phyloP scores from a whole-genome alignment of 2,888 invertebrate genomes.

The Fragum sueziense region DNA sequence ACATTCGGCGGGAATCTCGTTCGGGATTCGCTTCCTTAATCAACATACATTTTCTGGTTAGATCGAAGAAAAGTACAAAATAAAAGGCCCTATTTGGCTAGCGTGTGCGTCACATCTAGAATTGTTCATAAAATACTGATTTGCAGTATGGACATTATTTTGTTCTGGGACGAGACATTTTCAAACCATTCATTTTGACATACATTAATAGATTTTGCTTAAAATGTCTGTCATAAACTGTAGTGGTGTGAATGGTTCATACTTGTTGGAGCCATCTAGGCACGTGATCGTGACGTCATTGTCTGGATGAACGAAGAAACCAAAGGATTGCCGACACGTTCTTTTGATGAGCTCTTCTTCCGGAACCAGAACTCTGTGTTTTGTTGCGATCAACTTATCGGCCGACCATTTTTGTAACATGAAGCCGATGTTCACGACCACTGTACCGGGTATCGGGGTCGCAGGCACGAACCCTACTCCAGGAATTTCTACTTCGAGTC shows the following conservation, averaged over 20 bases:
- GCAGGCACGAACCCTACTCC: constrained; percentile 88
- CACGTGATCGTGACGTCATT: constrained; percentile 61
- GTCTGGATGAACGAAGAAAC: constrained; percentile 68
- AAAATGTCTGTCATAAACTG: constrained; percentile 58
- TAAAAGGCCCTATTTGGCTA: too few species aligned
- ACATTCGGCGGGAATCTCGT: too few species aligned
- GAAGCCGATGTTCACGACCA: constrained; percentile 90
- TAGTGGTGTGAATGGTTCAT: constrained; percentile 64
- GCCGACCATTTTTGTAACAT: constrained; percentile 90
- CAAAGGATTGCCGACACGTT: constrained; percentile 59
- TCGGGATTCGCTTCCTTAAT: too few species aligned
- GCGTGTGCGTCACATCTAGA: too few species aligned
- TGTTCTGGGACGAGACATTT: too few species aligned
- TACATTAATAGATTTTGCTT: constrained; percentile 7
- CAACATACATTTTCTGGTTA: too few species aligned
- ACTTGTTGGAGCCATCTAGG: constrained; percentile 70
- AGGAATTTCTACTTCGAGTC: constrained; percentile 58
- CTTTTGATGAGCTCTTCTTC: constrained; percentile 40
- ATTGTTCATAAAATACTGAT: too few species aligned
- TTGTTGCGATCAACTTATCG: constrained; percentile 87
- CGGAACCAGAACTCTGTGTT: constrained; percentile 66
- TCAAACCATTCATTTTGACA: too few species aligned
- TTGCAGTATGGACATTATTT: too few species aligned
- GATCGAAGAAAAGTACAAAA: too few species aligned
- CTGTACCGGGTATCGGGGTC: constrained; percentile 89